A percentile compares a stretch with the other conserved stretches of the same genome.
Conservation (phyloP, 2,113 vertebrate genomes). For the Parus major region DNA sequence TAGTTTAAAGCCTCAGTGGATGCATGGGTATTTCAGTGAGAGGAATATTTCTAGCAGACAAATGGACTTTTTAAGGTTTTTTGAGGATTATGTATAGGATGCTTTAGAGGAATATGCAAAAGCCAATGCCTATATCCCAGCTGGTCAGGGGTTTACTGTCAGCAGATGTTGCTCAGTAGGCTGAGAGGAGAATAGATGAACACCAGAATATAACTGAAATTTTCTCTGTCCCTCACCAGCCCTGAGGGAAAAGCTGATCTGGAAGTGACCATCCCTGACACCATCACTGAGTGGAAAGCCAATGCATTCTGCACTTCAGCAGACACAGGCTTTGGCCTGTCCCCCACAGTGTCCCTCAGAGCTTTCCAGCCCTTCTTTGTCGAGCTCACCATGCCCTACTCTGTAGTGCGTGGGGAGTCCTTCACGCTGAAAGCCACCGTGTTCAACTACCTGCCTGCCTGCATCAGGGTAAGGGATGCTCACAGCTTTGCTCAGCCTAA, state of each 20-base stretch:
- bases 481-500: neutral
- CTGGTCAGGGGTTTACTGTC: neutral
- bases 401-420: conserved; percentile 84
- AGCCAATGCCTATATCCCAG: neutral
- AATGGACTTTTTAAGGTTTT: neutral
- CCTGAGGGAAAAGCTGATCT: conserved; percentile 71
- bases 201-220: neutral
- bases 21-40: neutral
- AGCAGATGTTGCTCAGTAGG: neutral
- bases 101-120: neutral
- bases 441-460: conserved; percentile 81
- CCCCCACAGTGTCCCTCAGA: conserved; percentile 68
- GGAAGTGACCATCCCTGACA: conserved; percentile 81
- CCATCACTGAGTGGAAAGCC: conserved; percentile 91
- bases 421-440: conserved; percentile 84
- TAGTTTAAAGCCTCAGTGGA: neutral
- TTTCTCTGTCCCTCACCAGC: conserved; percentile 45
- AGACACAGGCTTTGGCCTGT: conserved; percentile 82
- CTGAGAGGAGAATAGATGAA: neutral
- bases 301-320: conserved; percentile 82
- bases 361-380: conserved; percentile 93
- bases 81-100: neutral
- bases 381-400: conserved; percentile 88
- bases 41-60: neutral
- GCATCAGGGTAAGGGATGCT: conserved; percentile 81